Evolutionary conservation across 2,888 invertebrate genomes (phyloP), one percentile per base, ranked within the genome.

Genomic region (Eilema caniola): DNA sequence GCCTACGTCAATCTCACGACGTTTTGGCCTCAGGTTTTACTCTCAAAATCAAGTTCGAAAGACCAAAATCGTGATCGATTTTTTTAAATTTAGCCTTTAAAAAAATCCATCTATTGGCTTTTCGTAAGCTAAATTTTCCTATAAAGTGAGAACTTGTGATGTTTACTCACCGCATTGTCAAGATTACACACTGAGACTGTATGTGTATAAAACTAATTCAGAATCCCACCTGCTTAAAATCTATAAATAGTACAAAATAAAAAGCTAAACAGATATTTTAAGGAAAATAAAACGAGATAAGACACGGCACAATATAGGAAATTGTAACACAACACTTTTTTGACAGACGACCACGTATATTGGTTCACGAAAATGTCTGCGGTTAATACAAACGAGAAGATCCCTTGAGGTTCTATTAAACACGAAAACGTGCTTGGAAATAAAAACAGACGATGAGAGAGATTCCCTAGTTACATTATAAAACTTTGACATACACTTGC

Each of bases 341-440:
- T 78, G 69, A 70, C 64, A 70, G 62, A 74, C 73, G 68, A 67
- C 37, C 69, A 24, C 25, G 28, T 65, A 67, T 64, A 79, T 71
- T 72, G 65, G 61, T 67, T 71, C 71, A 69, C 62, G 41, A 59
- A 67, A 62, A 64, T 47, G 7, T 47, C 33, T 56, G 11, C 41
- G n/a, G 67, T 76, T 66, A 72, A 79, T 69, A 57, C 67, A 31
- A 70, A 74, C 71, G 70, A 74, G 73, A 68, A 70, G 64, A 61
- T 60, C 73, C 72, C 74, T 62, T 68, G 57, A 63, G 73, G 66
- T 76, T 76, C 75, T 80, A 76, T 80, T 78, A 80, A 81, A 81
- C 79, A 79, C 77, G 79, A 75, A 82, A 79, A 86, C 86, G 86
- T 85, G 84, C 77, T 66, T 74, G 62, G 86, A 83, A 86, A 88